These are phyloP conservation scores for Ageneiosus marmoratus DNA, from an alignment of 2,113 vertebrate genomes.

Conservation along the genomic window DNA sequence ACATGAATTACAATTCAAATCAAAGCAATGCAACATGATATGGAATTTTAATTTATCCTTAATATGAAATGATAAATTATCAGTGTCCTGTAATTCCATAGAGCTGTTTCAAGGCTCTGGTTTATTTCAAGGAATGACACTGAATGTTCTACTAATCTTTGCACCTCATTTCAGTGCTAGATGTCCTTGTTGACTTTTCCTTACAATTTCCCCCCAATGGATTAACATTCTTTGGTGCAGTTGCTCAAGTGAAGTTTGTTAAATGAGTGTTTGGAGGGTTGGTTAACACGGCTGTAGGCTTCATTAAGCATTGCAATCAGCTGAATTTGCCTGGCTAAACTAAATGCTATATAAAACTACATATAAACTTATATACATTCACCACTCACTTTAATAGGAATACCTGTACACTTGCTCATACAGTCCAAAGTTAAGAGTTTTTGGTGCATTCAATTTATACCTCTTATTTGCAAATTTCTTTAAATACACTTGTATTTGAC, in stretches of 20 bases:
- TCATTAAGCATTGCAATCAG: no score
- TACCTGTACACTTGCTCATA: background rate
- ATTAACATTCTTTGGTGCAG: background rate
- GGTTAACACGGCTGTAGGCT: no score
- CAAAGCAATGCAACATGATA: constrained; percentile 25
- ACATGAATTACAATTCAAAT: constrained; percentile 5
- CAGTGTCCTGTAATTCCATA: background rate
- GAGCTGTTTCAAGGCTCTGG: background rate
- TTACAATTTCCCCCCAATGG: background rate
- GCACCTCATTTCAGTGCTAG: background rate
- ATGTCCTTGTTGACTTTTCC: constrained; percentile 6
- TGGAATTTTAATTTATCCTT: constrained; percentile 35
- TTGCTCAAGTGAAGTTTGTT: background rate
- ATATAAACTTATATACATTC: background rate
- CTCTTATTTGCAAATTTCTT: no score
- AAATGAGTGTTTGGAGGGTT: no score
- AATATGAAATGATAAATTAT: constrained; percentile 35
- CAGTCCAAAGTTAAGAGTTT: background rate
- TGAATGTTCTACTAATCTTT: background rate
- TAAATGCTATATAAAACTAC: no score
- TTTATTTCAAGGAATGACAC: background rate
- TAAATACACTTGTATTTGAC: no score
- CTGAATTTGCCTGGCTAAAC: no score
- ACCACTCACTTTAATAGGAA: background rate
- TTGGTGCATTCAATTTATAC: no score